phyloP scores from a whole-genome alignment of 2,888 invertebrate genomes.

The Drosophila rellima region DNA sequence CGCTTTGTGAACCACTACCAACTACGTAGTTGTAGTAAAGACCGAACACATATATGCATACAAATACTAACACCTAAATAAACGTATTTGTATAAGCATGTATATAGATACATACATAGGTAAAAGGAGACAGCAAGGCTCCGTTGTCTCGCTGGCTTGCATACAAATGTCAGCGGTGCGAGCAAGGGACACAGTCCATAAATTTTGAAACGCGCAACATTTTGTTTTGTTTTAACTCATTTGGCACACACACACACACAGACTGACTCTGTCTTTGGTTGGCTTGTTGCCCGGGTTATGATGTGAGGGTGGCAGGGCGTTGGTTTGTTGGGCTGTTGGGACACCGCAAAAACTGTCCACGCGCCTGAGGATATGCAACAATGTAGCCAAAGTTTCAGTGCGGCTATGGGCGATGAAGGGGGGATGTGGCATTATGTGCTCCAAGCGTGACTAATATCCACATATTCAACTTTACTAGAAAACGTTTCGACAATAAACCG shows the following conservation, averaged over 20 bases:
- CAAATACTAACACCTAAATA: slow-evolving; percentile 5
- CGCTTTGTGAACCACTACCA: slow-evolving; percentile 40
- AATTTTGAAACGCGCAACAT: slow-evolving; percentile 65
- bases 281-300: slow-evolving; percentile 45
- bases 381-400: slow-evolving; percentile 67
- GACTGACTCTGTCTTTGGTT: slow-evolving; percentile 5
- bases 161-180: slow-evolving; percentile 61
- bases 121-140: slow-evolving; percentile 13
- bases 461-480: slow-evolving; percentile 76
- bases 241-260: slow-evolving; percentile 46
- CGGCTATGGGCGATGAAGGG: slow-evolving; percentile 2
- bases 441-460: slow-evolving; percentile 76
- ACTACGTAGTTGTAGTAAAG: slow-evolving; percentile 36
- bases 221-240: slow-evolving; percentile 72
- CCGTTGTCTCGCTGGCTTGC: slow-evolving; percentile 43
- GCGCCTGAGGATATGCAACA: slow-evolving; percentile 74
- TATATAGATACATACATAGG: not conserved
- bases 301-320: slow-evolving; percentile 9
- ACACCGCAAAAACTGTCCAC: slow-evolving; percentile 48
- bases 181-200: slow-evolving; percentile 71
- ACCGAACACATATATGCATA: slow-evolving; percentile 19
- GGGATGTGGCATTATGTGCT: slow-evolving; percentile 64
- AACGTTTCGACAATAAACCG: slow-evolving; percentile 63
- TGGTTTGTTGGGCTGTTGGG: slow-evolving; percentile 5
- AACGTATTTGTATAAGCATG: not conserved